phyloP scores from a whole-genome alignment of 2,113 vertebrate genomes.

The Mastomys coucha region DNA sequence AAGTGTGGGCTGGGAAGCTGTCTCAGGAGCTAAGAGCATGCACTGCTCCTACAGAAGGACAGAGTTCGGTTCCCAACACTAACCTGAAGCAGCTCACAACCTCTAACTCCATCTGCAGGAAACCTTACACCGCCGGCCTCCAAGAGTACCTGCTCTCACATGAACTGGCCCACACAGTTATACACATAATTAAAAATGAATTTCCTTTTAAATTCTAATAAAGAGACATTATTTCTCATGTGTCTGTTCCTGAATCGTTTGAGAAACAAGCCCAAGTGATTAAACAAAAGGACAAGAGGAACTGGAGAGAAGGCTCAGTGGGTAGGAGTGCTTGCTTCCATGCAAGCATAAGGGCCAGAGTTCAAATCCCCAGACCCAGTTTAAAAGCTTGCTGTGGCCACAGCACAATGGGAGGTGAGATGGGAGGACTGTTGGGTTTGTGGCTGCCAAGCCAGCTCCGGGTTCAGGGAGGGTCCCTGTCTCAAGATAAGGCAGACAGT shows the following conservation, averaged over 20 bases:
- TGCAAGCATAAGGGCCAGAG: background rate
- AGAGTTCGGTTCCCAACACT: background rate
- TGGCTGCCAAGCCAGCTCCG: background rate
- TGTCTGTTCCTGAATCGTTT: conserved; percentile 37
- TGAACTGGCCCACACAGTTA: background rate
- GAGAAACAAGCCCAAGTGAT: background rate
- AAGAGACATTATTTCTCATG: conserved; percentile 32
- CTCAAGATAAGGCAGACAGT: background rate
- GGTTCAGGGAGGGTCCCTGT: background rate
- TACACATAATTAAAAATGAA: background rate
- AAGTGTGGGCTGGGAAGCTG: background rate
- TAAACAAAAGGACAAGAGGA: conserved; percentile 15
- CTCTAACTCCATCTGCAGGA: background rate
- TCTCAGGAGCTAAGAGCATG: background rate
- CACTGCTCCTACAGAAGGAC: background rate
- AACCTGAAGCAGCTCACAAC: background rate
- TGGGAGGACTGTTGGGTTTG: background rate
- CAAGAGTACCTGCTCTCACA: background rate
- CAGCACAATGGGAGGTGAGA: background rate
- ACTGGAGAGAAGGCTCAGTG: background rate
- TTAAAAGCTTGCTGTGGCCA: background rate
- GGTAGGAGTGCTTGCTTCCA: background rate
- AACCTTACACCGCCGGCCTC: background rate
- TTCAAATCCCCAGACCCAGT: background rate
- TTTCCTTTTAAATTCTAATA: conserved; percentile 38